Conservation (phyloP, 1,140 invertebrate species). For the Oedothorax gibbosus region DNA sequence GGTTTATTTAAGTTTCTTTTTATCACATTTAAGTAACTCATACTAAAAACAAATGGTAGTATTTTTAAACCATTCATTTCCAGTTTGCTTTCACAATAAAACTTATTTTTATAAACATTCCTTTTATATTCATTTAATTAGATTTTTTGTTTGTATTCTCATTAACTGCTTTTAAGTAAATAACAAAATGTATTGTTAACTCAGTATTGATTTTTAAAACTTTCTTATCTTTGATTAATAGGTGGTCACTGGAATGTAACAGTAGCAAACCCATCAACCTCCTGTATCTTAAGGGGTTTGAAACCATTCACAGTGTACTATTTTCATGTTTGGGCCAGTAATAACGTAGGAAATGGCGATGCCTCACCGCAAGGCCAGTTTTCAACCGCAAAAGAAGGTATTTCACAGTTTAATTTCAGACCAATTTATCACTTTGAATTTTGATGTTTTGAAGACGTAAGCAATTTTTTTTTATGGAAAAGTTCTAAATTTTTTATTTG, state of each 20-base stretch:
- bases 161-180: too few species aligned
- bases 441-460: background rate
- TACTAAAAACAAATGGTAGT: too few species aligned
- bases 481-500: slow-evolving; percentile 2
- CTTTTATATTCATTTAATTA: too few species aligned
- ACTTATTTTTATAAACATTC: too few species aligned
- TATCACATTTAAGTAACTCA: too few species aligned
- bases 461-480: background rate
- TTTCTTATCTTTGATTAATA: background rate
- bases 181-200: too few species aligned
- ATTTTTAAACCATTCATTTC: too few species aligned
- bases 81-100: too few species aligned
- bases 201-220: slow-evolving; percentile 9
- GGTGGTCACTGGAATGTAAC: slow-evolving; percentile 46
- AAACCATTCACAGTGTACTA: slow-evolving; percentile 41
- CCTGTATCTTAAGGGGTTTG: slow-evolving; percentile 43
- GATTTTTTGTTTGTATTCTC: too few species aligned
- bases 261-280: slow-evolving; percentile 26
- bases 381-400: slow-evolving; percentile 60
- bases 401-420: background rate
- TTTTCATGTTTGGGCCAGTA: slow-evolving; percentile 54
- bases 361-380: slow-evolving; percentile 44
- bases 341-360: slow-evolving; percentile 49
- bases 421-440: background rate
- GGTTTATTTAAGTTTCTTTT: too few species aligned